Percentiles rank a stretch among this genome's conserved stretches.
phyloP scores from a whole-genome alignment of 2,888 invertebrate genomes.

The Lepidocyrtinus sp. region DNA sequence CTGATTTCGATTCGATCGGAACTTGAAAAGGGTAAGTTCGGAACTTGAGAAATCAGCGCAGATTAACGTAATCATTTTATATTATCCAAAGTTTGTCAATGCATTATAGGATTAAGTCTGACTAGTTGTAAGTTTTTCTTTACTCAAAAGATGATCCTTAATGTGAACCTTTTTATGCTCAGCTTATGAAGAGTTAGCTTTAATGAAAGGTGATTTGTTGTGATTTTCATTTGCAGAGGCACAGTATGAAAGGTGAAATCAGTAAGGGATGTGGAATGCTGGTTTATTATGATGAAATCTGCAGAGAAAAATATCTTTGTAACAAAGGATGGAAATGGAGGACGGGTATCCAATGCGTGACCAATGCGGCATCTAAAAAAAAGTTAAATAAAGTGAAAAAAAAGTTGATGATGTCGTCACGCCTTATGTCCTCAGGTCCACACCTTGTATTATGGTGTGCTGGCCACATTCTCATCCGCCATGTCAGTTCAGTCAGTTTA shows the following conservation, averaged over 20 bases:
- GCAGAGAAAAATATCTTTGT: slow-evolving; percentile 43
- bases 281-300: slow-evolving; percentile 54
- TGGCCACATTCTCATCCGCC: slow-evolving; percentile 56
- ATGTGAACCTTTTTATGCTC: not conserved
- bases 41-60: slow-evolving; percentile 18
- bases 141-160: too few species aligned
- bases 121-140: not conserved
- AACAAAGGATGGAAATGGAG: slow-evolving; percentile 56
- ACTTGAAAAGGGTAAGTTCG: slow-evolving; percentile 40
- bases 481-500: slow-evolving; percentile 45
- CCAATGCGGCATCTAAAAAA: slow-evolving; percentile 52
- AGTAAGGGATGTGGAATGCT: slow-evolving; percentile 58
- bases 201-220: slow-evolving; percentile 63
- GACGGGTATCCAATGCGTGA: slow-evolving; percentile 60
- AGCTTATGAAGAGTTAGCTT: too few species aligned
- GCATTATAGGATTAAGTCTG: slow-evolving; percentile 25
- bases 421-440: slow-evolving; percentile 55
- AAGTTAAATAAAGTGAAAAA: slow-evolving; percentile 44
- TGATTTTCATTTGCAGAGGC: slow-evolving; percentile 68
- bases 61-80: too few species aligned
- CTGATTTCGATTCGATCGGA: slow-evolving; percentile 43
- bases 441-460: slow-evolving; percentile 52
- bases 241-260: slow-evolving; percentile 65
- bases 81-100: too few species aligned
- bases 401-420: slow-evolving; percentile 53